Base-by-base conservation (phyloP, 2,888 invertebrate genomes). In the Dryadula phaetusa region DNA sequence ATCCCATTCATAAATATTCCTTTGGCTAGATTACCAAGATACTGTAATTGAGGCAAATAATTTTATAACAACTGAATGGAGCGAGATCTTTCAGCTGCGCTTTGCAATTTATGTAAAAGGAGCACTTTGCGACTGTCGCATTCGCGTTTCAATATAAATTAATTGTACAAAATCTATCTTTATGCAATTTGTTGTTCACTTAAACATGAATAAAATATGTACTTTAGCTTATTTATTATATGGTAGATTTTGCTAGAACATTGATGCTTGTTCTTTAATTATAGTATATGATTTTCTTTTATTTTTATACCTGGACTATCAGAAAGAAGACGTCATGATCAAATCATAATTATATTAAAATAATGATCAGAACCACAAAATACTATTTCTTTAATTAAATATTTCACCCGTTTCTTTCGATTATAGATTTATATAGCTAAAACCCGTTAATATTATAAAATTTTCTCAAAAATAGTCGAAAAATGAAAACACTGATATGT, bases 41-140 rank as follows among this genome's bases (percentile, higher is more conserved):
- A 47, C 22, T 22, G 7, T 16, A 34, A 53, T 22, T 34, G 34
- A 54, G 34, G 34, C 20, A 54, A 53, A 54, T 49, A 20, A 54
- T 37, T 37, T 54, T 54, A 20, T 37, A 54, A 37, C 37, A 54
- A 37, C 37, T 54, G 54, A 54, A 20, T 37, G 34, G 54, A 54
- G 37, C 37, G 54, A 37, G 8, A 54, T 54, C 54, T 14, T 54
- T 54, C 37, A 37, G 34, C 14, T 54, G 20, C 37, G 54, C 54
- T 37, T 37, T 20, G 54, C 20, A 54, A 54, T 54, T 54, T 54
- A 54, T 54, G 37, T 54, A 54, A 54, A 54, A 54, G 54, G 12
- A 20, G 37, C 54, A 54, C 54, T 54, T 54, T 37, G 37, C 34
- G 20, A 54, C 54, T 20, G 18, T 20, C 54, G 34, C 54, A 37